These are phyloP conservation scores for Mixornis gularis DNA, from an alignment of 2,113 vertebrate genomes.

Conservation along the genomic window DNA sequence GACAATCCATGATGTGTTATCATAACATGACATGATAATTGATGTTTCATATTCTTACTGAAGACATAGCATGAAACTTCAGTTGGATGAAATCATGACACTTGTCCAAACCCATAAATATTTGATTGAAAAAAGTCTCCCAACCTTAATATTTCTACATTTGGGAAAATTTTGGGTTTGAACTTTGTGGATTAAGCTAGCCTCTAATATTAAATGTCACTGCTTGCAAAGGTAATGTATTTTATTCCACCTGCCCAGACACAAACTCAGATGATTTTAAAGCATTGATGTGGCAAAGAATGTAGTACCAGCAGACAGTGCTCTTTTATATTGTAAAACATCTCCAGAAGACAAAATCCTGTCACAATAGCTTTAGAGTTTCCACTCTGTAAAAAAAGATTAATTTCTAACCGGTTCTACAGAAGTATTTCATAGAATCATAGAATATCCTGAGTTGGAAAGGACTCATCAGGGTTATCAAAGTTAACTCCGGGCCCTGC, in stretches of 20 bases:
- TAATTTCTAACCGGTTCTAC: not conserved
- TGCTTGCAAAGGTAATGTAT: not conserved
- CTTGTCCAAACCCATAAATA: not conserved
- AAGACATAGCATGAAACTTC: not conserved
- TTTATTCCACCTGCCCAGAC: not conserved
- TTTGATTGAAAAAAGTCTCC: not conserved
- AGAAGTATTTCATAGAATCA: not conserved
- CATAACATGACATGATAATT: not conserved
- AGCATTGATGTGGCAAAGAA: not conserved
- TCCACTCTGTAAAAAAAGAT: not conserved
- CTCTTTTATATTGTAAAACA: not conserved
- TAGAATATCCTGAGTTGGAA: not conserved
- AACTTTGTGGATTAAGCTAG: not conserved
- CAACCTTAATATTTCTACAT: not conserved
- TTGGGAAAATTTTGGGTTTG: not conserved
- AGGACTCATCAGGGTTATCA: not conserved
- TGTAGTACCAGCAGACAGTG: not conserved
- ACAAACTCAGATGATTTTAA: not conserved
- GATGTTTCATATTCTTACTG: not conserved
- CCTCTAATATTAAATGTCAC: not conserved
- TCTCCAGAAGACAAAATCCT: not conserved
- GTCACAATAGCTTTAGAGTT: not conserved
- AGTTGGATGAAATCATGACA: not conserved
- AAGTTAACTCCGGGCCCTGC: not conserved
- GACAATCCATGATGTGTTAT: not conserved